These are phyloP conservation scores for Lota lota DNA, from an alignment of 2,113 vertebrate species.

Conservation along the genomic window DNA sequence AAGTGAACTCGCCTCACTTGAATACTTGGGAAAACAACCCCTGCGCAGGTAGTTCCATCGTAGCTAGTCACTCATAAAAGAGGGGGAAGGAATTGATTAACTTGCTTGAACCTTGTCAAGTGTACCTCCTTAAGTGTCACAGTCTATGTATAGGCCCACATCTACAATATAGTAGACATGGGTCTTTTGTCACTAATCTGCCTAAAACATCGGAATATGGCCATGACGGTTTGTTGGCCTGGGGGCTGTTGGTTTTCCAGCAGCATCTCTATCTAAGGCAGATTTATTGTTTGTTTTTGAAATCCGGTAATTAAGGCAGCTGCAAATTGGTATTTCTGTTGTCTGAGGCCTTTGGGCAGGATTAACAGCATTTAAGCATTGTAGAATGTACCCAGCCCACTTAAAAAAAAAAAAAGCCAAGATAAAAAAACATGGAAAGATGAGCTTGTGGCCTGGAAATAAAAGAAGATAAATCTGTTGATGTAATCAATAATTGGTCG, in stretches of 20 bases:
- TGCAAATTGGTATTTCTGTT: conserved; percentile 72
- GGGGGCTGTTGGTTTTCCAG: conserved; percentile 62
- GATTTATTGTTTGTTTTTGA: conserved; percentile 68
- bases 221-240: conserved; percentile 48
- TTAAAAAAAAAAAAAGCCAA: conserved; percentile 47
- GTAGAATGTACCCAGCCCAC: conserved; percentile 49
- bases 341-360: conserved; percentile 64
- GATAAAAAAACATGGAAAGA: conserved; percentile 28
- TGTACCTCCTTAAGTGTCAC: conserved; percentile 35
- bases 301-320: conserved; percentile 71
- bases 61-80: conserved; percentile 2
- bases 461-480: conserved; percentile 26
- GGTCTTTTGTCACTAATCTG: conserved; percentile 36
- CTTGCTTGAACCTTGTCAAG: conserved; percentile 11
- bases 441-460: conserved; percentile 45
- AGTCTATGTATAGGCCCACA: conserved; percentile 19
- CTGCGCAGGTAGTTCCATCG: conserved; percentile 5
- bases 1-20: conserved; percentile 19
- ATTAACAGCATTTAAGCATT: conserved; percentile 73
- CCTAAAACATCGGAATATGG: conserved; percentile 47
- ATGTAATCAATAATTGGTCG: conserved; percentile 31
- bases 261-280: conserved; percentile 58
- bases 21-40: conserved; percentile 19
- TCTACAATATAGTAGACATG: conserved; percentile 20
- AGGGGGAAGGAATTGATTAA: conserved; percentile 26